Percentiles rank a stretch among this genome's conserved stretches.
Conservation (phyloP, 2,888 invertebrate genomes). For the Morpho helenor region DNA sequence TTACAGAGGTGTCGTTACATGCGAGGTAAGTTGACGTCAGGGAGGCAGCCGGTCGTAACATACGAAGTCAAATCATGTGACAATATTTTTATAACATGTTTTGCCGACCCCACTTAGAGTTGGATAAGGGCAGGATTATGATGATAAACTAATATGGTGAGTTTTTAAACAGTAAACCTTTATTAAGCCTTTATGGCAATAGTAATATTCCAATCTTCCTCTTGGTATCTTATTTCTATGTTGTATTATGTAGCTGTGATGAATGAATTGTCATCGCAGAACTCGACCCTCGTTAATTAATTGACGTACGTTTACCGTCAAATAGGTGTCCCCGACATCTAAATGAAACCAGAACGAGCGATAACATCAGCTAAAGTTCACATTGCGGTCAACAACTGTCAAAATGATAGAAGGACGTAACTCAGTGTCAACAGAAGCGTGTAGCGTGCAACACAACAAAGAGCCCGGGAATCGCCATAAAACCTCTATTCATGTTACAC, state of each 20-base stretch:
- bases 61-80: too few species aligned
- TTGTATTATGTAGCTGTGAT: conserved; percentile 2
- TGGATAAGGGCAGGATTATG: too few species aligned
- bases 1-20: too few species aligned
- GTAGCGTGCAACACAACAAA: conserved; percentile 8
- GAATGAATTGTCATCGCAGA: conserved; percentile 15
- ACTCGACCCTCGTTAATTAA: conserved; percentile 21
- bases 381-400: conserved; percentile 22
- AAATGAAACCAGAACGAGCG: conserved; percentile 22
- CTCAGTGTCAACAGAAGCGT: conserved; percentile 23
- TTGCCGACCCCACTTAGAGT: too few species aligned
- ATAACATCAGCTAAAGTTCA: conserved; percentile 24
- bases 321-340: conserved; percentile 17
- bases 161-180: too few species aligned
- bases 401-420: conserved; percentile 24
- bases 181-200: too few species aligned
- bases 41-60: too few species aligned
- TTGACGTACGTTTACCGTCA: conserved; percentile 18
- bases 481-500: conserved; percentile 13
- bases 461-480: background rate
- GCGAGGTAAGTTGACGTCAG: too few species aligned
- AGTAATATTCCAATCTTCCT: too few species aligned
- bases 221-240: too few species aligned
- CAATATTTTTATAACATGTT: too few species aligned
- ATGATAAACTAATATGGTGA: too few species aligned